Conservation (phyloP, 2,797 vertebrate genomes). For the Siniperca scherzeri region DNA sequence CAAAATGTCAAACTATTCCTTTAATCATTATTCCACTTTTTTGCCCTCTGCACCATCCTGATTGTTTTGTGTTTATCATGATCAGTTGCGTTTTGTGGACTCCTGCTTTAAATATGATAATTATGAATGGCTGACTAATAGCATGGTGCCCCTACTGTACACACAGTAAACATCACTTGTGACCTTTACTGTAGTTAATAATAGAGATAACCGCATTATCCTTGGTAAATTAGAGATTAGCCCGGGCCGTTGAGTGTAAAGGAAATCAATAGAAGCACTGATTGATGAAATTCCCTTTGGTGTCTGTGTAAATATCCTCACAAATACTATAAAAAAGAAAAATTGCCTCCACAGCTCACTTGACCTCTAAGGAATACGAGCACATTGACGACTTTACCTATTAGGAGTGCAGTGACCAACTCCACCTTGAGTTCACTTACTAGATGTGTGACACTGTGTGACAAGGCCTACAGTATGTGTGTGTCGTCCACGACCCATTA, state of each 20-base stretch:
- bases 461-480: conserved; percentile 28
- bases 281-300: conserved; percentile 59
- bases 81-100: not conserved
- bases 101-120: not conserved
- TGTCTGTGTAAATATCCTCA: conserved; percentile 42
- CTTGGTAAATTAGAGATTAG: conserved; percentile 50
- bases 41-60: not conserved
- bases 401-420: conserved; percentile 31
- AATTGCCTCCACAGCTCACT: conserved; percentile 11
- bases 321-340: conserved; percentile 51
- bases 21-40: not conserved
- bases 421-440: conserved; percentile 43
- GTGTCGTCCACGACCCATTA: conserved; percentile 48
- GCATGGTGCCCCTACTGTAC: not conserved
- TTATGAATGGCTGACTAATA: not conserved
- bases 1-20: not conserved
- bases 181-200: conserved; percentile 53
- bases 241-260: conserved; percentile 24
- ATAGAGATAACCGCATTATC: conserved; percentile 23
- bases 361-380: conserved; percentile 57
- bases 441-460: conserved; percentile 2
- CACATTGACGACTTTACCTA: conserved; percentile 36
- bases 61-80: not conserved
- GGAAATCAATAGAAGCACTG: conserved; percentile 63
- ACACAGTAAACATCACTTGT: conserved; percentile 21